These are phyloP conservation scores for Stegodyphus mimosarum DNA, from an alignment of 1,140 invertebrate species.

Conservation along the genomic window DNA sequence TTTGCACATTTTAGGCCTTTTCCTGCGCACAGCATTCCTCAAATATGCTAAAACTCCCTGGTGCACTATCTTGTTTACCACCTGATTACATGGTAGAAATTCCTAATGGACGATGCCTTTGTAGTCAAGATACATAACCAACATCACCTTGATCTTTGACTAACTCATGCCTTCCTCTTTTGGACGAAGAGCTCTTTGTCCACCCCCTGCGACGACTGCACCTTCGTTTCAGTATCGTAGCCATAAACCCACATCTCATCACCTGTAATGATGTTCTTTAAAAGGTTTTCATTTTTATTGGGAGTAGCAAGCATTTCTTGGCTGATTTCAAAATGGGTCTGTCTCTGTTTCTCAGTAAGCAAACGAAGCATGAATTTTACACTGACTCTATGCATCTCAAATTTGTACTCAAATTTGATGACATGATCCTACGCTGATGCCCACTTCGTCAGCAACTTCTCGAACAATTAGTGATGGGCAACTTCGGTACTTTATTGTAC, in stretches of 20 bases:
- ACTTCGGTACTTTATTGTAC: no score
- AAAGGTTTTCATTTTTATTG: background rate
- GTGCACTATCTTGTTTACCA: conserved; percentile 4
- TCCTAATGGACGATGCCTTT: conserved; percentile 55
- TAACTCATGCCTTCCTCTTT: conserved; percentile 29
- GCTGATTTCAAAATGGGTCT: conserved; percentile 1
- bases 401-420: background rate
- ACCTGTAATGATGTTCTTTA: conserved; percentile 32
- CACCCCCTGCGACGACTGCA: background rate
- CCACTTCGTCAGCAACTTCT: no score
- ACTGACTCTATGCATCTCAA: background rate
- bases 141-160: conserved; percentile 43
- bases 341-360: conserved; percentile 1
- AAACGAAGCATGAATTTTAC: background rate
- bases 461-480: no score
- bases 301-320: background rate
- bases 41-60: background rate
- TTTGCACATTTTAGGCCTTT: background rate
- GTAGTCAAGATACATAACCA: conserved; percentile 54
- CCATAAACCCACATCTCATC: conserved; percentile 55
- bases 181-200: conserved; percentile 13
- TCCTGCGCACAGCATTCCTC: background rate
- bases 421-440: background rate
- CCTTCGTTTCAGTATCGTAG: conserved; percentile 41
- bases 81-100: conserved; percentile 43